Evolutionary conservation across 2,113 vertebrate genomes (phyloP), one percentile per base, ranked within the genome.

Genomic region (Leucoraja erinaceus): DNA sequence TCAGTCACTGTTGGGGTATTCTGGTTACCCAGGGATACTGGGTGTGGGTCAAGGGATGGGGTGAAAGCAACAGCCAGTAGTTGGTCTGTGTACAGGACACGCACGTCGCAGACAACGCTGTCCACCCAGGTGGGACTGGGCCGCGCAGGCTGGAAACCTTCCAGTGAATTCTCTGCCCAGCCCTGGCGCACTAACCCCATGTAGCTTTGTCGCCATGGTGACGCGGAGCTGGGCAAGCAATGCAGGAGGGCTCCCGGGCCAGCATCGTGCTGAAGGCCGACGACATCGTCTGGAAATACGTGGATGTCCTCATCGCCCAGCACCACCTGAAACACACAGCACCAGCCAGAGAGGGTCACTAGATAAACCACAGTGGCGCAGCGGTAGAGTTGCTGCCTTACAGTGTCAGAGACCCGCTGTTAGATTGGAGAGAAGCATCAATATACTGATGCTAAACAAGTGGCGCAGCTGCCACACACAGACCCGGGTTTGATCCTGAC

Each of bases 151-250:
- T 59, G 72, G 3, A 94, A 77, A 0, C 90, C 94, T 9, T 95
- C 93, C 10, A 95, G 83, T 3, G 95, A 95, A 28, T 95, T 96
- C 74, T 96, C 95, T 83, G 95, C 94, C 97, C 97, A 97, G 93
- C 96, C 95, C 0, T 93, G 54, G 61, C 95, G 94, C 38, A 83
- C 86, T 0, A 96, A 90, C 59, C 96, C 95, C 93, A 96, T 61
- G 92, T 96, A 97, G 93, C 95, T 97, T 94, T 97, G 97, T 1
- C 95, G 95, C 97, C 97, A 97, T 0, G 94, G 93, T 8, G 96
- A 97, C 56, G 93, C 93, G 0, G 93, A 93, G 14, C 94, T 90
- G 0, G 84, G 93, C 7, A 90, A 93, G 93, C 97, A 97, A 6
- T 94, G 95, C 0, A 97, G 93, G 93, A 97, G 95, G 0, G 93